Conservation (phyloP, 2,888 invertebrate genomes). For the Ennomos erosarius region DNA sequence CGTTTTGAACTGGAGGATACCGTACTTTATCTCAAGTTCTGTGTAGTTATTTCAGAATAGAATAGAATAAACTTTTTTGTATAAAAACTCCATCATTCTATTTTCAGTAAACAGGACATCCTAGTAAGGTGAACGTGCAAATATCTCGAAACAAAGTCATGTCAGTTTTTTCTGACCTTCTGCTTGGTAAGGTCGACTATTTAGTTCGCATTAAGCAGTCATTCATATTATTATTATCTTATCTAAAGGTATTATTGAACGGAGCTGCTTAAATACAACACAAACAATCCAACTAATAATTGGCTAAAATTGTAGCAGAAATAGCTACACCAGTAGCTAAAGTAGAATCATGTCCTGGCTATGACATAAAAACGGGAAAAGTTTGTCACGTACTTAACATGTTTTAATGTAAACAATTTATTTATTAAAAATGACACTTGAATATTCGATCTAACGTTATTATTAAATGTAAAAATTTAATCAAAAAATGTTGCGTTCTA, state of each 20-base stretch:
- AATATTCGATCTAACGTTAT: constrained; percentile 33
- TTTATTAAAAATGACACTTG: constrained; percentile 28
- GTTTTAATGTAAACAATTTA: no score
- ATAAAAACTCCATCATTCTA: no score
- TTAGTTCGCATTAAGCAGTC: background rate
- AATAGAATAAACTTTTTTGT: no score
- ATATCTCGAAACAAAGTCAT: background rate
- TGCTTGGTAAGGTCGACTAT: background rate
- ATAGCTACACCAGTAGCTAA: no score
- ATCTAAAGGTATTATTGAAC: no score
- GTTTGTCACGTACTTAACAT: no score
- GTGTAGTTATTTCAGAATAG: constrained; percentile 27
- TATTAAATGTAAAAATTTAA: constrained; percentile 1
- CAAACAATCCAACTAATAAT: no score
- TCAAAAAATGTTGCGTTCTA: constrained; percentile 4
- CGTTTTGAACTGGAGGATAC: constrained; percentile 9
- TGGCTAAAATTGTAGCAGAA: no score
- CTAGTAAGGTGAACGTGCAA: constrained; percentile 21
- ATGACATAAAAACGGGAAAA: no score
- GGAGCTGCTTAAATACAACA: no score
- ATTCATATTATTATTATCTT: no score
- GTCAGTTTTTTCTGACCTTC: constrained; percentile 1
- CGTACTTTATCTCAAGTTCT: constrained; percentile 33
- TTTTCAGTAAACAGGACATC: constrained; percentile 31
- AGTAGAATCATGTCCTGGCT: no score